Percentiles rank a stretch among this genome's conserved stretches.
phyloP scores from a whole-genome alignment of 2,888 invertebrate species.

The Drosophila subsilvestris region DNA sequence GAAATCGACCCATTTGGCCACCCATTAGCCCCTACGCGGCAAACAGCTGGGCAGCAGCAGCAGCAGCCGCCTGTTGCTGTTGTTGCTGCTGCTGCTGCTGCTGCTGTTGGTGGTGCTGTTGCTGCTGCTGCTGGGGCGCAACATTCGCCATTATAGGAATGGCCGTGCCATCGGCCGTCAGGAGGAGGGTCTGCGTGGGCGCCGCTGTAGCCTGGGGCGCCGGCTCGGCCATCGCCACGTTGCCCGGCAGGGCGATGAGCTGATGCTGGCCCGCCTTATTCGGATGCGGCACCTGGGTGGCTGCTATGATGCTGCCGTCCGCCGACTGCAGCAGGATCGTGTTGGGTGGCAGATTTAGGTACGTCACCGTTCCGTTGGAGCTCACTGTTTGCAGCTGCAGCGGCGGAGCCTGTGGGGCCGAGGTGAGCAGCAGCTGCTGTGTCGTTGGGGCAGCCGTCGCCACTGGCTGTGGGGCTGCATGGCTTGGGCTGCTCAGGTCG shows the following conservation, averaged over 20 bases:
- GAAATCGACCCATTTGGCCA: slow-evolving; percentile 83
- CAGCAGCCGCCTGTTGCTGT: slow-evolving; percentile 74
- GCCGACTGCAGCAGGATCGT: slow-evolving; percentile 80
- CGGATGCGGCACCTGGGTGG: slow-evolving; percentile 71
- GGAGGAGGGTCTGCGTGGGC: slow-evolving; percentile 69
- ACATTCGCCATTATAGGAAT: slow-evolving; percentile 71
- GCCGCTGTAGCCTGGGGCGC: slow-evolving; percentile 40
- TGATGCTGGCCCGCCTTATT: slow-evolving; percentile 77
- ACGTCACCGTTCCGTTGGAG: slow-evolving; percentile 80
- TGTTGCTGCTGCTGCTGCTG: slow-evolving; percentile 68
- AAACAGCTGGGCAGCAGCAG: slow-evolving; percentile 77
- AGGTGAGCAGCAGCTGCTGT: slow-evolving; percentile 34
- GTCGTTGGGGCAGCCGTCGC: background rate
- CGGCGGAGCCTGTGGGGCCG: slow-evolving; percentile 62
- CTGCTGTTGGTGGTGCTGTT: background rate
- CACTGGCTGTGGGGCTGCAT: slow-evolving; percentile 4
- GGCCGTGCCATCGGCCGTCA: slow-evolving; percentile 75
- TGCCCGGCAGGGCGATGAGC: slow-evolving; percentile 70
- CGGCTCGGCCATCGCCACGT: slow-evolving; percentile 36
- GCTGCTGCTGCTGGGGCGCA: slow-evolving; percentile 52
- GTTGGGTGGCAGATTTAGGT: slow-evolving; percentile 80
- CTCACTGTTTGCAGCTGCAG: slow-evolving; percentile 79
- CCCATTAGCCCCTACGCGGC: slow-evolving; percentile 82
- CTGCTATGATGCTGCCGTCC: slow-evolving; percentile 77
- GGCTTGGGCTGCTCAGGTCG: slow-evolving; percentile 34